Evolutionary conservation across 2,113 vertebrate genomes (phyloP).

Genomic region (Ophthalmolycus amberensis): DNA sequence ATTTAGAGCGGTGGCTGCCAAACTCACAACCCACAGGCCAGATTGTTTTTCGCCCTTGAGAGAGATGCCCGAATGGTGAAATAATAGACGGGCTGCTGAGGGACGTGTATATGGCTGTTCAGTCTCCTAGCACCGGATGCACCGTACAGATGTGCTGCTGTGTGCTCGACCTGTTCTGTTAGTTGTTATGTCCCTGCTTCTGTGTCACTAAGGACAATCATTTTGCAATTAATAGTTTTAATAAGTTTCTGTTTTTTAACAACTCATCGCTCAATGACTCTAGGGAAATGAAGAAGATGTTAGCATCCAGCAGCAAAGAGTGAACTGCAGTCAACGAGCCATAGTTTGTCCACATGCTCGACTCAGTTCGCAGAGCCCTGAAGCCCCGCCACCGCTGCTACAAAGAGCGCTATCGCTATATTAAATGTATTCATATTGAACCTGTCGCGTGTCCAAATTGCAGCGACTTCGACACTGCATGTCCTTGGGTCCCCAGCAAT

Average conservation of each 20-base stretch:
- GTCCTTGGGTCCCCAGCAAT: not conserved
- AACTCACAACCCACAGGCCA: constrained; percentile 13
- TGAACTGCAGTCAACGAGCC: too few relatives aligned
- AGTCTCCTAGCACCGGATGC: not conserved
- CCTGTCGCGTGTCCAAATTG: not conserved
- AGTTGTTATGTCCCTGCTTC: not conserved
- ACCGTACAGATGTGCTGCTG: not conserved
- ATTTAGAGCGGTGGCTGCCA: constrained; percentile 37
- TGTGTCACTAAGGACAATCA: not conserved
- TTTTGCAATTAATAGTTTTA: not conserved
- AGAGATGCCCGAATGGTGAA: constrained; percentile 26
- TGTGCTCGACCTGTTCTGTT: not conserved
- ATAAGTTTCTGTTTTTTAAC: not conserved
- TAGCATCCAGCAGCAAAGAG: too few relatives aligned
- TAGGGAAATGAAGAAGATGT: too few relatives aligned
- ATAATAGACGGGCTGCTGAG: constrained; percentile 19
- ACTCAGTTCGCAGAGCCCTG: too few relatives aligned
- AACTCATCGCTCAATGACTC: not conserved
- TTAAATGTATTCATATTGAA: not conserved
- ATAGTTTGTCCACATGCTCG: too few relatives aligned
- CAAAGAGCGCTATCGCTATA: too few relatives aligned
- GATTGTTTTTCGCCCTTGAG: constrained; percentile 52
- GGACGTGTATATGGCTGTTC: constrained; percentile 1
- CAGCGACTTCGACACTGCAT: not conserved
- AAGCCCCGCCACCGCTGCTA: too few relatives aligned